Evolutionary conservation across 2,113 vertebrate genomes (phyloP).

Genomic region (Atrichornis clamosus): DNA sequence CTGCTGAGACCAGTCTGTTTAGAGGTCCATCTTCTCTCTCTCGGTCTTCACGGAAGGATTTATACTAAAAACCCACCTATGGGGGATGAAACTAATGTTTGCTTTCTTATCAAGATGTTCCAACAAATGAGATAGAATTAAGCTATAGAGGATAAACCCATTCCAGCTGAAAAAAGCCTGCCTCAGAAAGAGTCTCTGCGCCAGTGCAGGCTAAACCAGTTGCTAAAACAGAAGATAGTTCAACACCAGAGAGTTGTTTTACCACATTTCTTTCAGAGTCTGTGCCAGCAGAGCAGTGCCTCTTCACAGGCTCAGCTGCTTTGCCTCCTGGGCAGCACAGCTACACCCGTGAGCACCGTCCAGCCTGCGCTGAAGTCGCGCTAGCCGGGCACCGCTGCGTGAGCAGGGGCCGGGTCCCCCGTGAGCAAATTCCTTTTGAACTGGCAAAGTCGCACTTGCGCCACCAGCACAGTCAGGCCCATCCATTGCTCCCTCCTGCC

Average conservation of each 20-base stretch:
- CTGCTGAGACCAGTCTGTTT: neutral
- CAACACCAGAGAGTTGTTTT: neutral
- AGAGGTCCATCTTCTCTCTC: neutral
- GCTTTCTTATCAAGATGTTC: neutral
- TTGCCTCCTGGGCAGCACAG: neutral
- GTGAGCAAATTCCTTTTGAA: neutral
- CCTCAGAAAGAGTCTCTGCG: neutral
- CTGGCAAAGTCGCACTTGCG: neutral
- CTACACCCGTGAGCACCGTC: accelerated
- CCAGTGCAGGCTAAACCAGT: neutral
- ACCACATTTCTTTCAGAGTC: neutral
- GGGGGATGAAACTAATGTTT: neutral
- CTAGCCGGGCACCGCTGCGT: neutral
- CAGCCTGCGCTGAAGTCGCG: neutral
- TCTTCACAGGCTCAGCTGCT: neutral
- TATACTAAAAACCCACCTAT: neutral
- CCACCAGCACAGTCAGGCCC: neutral
- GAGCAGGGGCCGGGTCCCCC: neutral
- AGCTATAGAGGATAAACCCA: neutral
- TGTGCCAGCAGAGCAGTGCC: neutral
- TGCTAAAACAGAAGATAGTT: neutral
- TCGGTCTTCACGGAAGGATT: neutral
- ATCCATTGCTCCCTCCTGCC: neutral
- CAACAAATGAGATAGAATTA: neutral
- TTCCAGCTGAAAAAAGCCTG: neutral